Base-by-base conservation (phyloP, 2,888 invertebrate species). In the Cheilosia variabilis region DNA sequence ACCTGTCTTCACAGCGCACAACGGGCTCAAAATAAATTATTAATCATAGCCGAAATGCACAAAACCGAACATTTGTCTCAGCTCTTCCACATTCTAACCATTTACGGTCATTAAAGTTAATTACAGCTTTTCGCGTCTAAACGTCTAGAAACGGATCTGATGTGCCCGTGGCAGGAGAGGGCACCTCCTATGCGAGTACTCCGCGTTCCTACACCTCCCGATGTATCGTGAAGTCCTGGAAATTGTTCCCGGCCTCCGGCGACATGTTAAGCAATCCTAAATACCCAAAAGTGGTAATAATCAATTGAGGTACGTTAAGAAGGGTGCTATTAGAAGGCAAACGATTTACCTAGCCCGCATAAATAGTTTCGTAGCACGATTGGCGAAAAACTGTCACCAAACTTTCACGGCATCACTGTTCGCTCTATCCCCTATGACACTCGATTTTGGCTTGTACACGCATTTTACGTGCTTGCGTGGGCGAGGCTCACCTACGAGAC, bases 81-180 rank as follows among this genome's bases (percentile, higher is more conserved):
- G 60, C 77, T 78, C 77, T 66, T 77, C 81, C 58, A 75, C 50
- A 65, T 66, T 69, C 57, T 50, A 55, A 69, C 69, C 65, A 69
- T 53, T 84, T 84, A 75, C 71, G 75, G 60, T 75, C 80, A 84
- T 84, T 84, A 84, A 55, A 66, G 47, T 43, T 80, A 84, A 76
- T 79, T 47, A 45, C 72, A 71, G 57, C 17, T 71, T 63, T 79
- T 52, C 4, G 62, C 31, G 57, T 37, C 13, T 43, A 71, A 47
- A 27, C 6, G 27, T 27, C 27, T 27, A 27, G 41, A 15, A 58
- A 45, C 37, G 17, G 15, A 34, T 69, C 4, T 47, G 10, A 22
- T 41, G 5, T 52, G 78, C 78, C 58, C 4, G 17, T 5, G 71
- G 78, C 63, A 13, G 27, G 24, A 47, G 15, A 63, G 52, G 17